phyloP scores from a whole-genome alignment of 2,797 vertebrate species.

The Syncerus caffer region DNA sequence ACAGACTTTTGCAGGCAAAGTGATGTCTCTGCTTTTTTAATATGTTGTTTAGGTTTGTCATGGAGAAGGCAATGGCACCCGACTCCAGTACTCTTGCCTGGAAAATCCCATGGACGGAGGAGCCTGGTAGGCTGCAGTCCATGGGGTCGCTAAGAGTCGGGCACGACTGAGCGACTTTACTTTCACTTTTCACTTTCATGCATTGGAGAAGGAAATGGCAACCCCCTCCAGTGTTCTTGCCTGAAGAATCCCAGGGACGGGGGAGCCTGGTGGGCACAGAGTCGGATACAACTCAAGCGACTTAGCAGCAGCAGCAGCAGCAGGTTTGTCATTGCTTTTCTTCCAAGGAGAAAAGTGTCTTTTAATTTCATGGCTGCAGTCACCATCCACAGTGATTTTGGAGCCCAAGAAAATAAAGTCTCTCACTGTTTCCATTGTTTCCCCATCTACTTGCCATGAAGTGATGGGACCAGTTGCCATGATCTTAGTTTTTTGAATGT shows the following conservation, averaged over 20 bases:
- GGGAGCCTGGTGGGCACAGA: neutral
- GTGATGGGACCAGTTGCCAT: neutral
- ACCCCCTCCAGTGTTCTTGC: too few species aligned
- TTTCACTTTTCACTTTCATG: too few species aligned
- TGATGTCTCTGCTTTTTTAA: neutral
- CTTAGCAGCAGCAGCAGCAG: neutral
- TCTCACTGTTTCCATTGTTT: neutral
- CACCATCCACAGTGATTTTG: neutral
- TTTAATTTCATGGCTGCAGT: neutral
- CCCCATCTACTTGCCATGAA: neutral
- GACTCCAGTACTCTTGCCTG: neutral
- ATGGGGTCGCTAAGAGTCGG: neutral
- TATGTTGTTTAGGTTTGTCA: neutral
- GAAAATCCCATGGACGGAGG: neutral
- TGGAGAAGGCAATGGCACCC: neutral
- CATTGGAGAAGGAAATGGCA: neutral
- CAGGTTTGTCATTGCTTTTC: neutral
- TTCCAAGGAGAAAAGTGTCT: neutral
- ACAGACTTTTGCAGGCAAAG: neutral
- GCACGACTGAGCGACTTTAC: neutral
- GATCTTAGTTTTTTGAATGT: neutral
- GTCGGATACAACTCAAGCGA: fast-evolving
- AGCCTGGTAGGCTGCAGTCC: neutral
- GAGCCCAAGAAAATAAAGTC: neutral
- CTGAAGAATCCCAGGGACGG: neutral